Base-by-base conservation (phyloP, 2,113 vertebrate genomes). In the Laticauda laticaudata region DNA sequence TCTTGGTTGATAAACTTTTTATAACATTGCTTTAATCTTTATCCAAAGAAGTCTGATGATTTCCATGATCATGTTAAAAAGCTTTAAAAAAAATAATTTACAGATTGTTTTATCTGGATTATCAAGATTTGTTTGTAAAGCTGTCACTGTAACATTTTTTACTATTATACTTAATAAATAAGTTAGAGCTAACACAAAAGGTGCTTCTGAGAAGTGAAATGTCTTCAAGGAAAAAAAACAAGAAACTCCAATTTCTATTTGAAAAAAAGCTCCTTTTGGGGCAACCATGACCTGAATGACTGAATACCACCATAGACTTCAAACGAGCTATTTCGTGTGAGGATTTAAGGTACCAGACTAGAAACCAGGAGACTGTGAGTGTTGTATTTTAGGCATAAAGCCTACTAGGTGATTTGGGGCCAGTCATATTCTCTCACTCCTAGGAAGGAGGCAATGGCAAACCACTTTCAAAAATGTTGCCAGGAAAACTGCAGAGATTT, bases 131-230 rank as follows among this genome's bases (percentile, higher is more conserved):
- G 48, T 75, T 92, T 54, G 48, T 69, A 88, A 69, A 55, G 14
- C 69, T 92, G 57, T 29, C 86, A 54, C 20, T 88, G 26, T 88
- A 69, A 43, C 48, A 75, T 92, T 92, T 92, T 81, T 51, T 51
- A 54, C 45, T 88, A 48, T 12, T 53, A 26, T 8, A n/a, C 55
- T 88, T 75, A 88, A 53, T 92, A 88, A 51, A 81, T 81, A 39
- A 43, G 34, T 39, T 39, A 81, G 34, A 81, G 7, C 34, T 39
- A 81, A n/a, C 29, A 15, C 5, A n/a, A 69, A 69, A 34, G 29
- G 29, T 69, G 29, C 5, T 69, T 69, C n/a, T 15, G 59, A 61
- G 64, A 69, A 69, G 12, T 34, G 14, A 69, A 64, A 34, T 4
- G 1, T 34, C 64, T 34, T 69, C 29, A 34, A 34, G 29, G 29